Percentiles rank a stretch among this genome's conserved stretches.
Conservation (phyloP, 2,113 vertebrate genomes). For the Promerops cafer region DNA sequence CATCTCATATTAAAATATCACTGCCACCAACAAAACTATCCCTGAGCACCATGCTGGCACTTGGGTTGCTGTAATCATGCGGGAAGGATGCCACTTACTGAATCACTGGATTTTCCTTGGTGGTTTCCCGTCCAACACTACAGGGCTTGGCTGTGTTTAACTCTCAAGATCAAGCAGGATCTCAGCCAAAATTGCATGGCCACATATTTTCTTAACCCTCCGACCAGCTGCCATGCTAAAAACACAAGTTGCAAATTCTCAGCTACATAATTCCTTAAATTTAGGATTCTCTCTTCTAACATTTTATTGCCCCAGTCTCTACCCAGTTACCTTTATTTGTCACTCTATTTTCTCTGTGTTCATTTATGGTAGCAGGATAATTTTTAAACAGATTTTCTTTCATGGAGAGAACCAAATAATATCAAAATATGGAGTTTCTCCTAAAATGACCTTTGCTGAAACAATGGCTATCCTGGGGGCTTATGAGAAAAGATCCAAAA, state of each 20-base stretch:
- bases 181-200: slow-evolving; percentile 40
- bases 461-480: background rate
- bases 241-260: background rate
- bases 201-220: slow-evolving; percentile 53
- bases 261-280: background rate
- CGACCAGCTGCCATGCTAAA: slow-evolving; percentile 17
- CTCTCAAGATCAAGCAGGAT: slow-evolving; percentile 34
- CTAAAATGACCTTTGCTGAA: background rate
- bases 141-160: slow-evolving; percentile 46
- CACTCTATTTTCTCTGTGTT: background rate
- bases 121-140: slow-evolving; percentile 31
- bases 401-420: background rate
- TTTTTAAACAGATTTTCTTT: background rate
- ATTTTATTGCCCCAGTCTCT: background rate
- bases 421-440: background rate
- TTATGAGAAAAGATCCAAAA: background rate
- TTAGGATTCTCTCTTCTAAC: background rate
- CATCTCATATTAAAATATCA: background rate
- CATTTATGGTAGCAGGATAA: background rate
- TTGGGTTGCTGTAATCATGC: background rate
- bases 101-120: slow-evolving; percentile 60
- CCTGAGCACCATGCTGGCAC: slow-evolving; percentile 4
- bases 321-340: background rate
- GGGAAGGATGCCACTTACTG: slow-evolving; percentile 24
- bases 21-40: background rate